Evolutionary conservation across 2,888 invertebrate genomes (phyloP), one percentile per base, ranked within the genome.

Genomic region (Erebia palarica): DNA sequence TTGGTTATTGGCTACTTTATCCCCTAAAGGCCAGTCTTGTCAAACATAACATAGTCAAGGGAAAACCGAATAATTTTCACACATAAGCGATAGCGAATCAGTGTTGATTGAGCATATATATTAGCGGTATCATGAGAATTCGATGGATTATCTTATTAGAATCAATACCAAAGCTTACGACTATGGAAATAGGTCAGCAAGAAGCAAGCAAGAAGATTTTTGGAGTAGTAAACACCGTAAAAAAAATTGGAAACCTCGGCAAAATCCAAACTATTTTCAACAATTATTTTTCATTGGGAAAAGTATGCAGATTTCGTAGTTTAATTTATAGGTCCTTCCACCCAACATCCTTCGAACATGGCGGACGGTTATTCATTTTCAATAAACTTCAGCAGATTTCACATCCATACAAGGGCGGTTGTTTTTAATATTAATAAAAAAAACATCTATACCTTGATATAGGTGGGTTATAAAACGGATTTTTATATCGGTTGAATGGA

Each of bases 131-230:
- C 60, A 36, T 51, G 16, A 42, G 9, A 18, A 21, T 18, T 55
- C 27, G 18, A 18, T n/a, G 57, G 59, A 67, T 67, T 59, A 67
- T 67, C 21, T 63, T 61, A 47, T 61, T 60, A 44, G n/a, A 42
- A 47, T 47, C 47, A 3, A 7, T 10, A 9, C 16, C 16, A 53
- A 18, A 3, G 18, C 16, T 10, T 14, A 58, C 57, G 16, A 57
- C 13, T 21, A 21, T 18, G 27, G 57, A 58, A 58, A 14, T 27
- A 58, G 21, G 57, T 57, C 57, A 27, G 27, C 27, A 27, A 27
- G 27, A 27, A 36, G 36, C 3, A 27, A 27, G 27, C 27, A 27
- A 27, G 27, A 27, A 27, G 27, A 27, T 0, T 27, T 27, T 27
- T 27, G 2, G 27, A 27, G 3, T 27, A 2, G 4, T 27, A 36